phyloP scores from a whole-genome alignment of 2,888 invertebrate genomes.

The Athripsodes cinereus region DNA sequence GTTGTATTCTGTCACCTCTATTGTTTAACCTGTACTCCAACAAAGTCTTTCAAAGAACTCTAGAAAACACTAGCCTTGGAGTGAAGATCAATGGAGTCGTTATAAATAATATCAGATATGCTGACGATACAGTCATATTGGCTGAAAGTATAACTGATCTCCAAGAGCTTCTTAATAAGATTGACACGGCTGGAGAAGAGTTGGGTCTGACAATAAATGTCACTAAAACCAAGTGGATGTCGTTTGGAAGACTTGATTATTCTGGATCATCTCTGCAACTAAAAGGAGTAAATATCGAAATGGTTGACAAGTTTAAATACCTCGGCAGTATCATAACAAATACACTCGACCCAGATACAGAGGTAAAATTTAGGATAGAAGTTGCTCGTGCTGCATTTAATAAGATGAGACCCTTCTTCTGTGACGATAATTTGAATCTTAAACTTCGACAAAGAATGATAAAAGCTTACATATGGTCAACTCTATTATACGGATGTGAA shows the following conservation, averaged over 20 bases:
- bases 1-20: constrained; percentile 3
- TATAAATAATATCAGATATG: neutral
- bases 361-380: neutral
- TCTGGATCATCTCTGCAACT: neutral
- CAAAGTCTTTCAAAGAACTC: neutral
- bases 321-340: neutral
- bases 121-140: neutral
- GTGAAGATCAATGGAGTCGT: neutral
- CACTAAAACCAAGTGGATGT: neutral
- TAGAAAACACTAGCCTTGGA: neutral
- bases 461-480: neutral
- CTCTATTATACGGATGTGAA: neutral
- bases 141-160: neutral
- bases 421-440: neutral
- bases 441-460: constrained; percentile 1
- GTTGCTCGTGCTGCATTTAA: neutral
- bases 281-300: neutral
- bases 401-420: neutral
- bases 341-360: neutral
- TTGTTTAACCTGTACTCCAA: neutral
- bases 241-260: neutral
- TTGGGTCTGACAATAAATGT: neutral
- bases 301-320: neutral
- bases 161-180: neutral
- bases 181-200: neutral